Evolutionary conservation across 2,113 vertebrate genomes (phyloP), one percentile per base, ranked within the genome.

Genomic region (Sorex araneus): DNA sequence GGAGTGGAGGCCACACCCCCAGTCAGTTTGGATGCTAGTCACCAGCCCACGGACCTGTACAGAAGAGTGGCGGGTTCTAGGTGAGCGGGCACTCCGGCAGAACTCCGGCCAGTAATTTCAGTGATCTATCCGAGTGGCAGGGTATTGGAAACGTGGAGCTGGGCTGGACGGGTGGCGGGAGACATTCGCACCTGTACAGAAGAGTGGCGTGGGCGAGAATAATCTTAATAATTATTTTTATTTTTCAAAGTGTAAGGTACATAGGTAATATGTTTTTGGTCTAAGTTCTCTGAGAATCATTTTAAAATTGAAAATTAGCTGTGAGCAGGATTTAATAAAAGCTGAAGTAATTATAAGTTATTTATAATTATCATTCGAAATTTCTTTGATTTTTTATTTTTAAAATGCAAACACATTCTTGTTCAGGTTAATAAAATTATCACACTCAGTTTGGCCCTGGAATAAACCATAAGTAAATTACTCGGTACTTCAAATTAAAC

Each of bases 371-470:
- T n/a, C n/a, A n/a, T n/a, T n/a, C n/a, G n/a, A n/a, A n/a, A n/a
- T 96, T 87, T 96, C 97, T 97, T 95, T 96, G 80, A 57, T 40
- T 40, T 40, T 40, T 40, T 40, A 57, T 71, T 74, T 96, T 97
- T 97, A 32, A 80, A 76, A 95, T 92, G 92, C 92, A 93, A 80
- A 96, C 88, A 0, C 88, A 67, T 75, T 60, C 50, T 96, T 97
- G 91, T 96, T 97, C 70, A 88, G 34, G 90, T 96, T 94, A 97
- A 97, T 97, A 97, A 96, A 97, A 97, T 97, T 96, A 96, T 60
- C 94, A 97, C 95, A 97, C 79, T 96, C 88, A 76, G 79, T 97
- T 96, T 88, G 92, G 66, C 79, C 73, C 92, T 78, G 90, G 94
- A 96, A 96, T 84, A 96, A 94, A 23, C 28, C 90, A 85, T 95